These are phyloP conservation scores for Dipus sagitta DNA, from an alignment of 2,797 vertebrate genomes.

Conservation along the genomic window DNA sequence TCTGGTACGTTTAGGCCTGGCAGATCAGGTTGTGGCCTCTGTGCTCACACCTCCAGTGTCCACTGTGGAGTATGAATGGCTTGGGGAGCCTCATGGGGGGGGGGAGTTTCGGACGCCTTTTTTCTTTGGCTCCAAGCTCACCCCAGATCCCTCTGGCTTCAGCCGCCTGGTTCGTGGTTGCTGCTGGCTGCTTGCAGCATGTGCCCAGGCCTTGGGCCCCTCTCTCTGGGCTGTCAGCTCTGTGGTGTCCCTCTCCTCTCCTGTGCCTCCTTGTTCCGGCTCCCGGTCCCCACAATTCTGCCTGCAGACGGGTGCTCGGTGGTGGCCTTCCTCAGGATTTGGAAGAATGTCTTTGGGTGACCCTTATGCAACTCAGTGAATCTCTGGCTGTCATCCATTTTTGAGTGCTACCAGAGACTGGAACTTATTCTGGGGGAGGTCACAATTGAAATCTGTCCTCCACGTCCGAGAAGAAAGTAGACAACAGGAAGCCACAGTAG, in stretches of 20 bases:
- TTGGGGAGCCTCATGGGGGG: not conserved
- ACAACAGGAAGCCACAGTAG: rapidly evolving
- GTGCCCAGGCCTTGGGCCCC: not conserved
- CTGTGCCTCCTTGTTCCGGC: not conserved
- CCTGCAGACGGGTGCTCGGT: not conserved
- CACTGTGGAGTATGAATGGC: not conserved
- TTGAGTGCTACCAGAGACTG: not conserved
- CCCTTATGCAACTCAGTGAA: not conserved
- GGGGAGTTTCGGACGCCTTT: not conserved
- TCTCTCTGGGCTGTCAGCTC: not conserved
- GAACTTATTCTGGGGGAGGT: not conserved
- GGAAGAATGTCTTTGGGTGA: not conserved
- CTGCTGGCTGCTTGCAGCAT: not conserved
- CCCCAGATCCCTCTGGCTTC: not conserved
- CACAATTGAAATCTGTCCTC: not conserved
- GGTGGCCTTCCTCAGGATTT: not conserved
- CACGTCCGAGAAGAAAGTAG: not conserved
- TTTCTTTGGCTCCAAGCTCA: too few relatives aligned
- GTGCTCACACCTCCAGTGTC: not conserved
- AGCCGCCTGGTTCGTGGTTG: not conserved
- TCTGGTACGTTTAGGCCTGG: not conserved
- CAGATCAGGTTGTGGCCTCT: rapidly evolving
- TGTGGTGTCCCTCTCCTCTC: not conserved
- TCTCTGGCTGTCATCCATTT: too few relatives aligned
- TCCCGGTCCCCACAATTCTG: not conserved